A percentile compares a stretch with the other conserved stretches of the same genome.
Conservation (phyloP, 2,113 vertebrate genomes). For the Sapayoa aenigma region DNA sequence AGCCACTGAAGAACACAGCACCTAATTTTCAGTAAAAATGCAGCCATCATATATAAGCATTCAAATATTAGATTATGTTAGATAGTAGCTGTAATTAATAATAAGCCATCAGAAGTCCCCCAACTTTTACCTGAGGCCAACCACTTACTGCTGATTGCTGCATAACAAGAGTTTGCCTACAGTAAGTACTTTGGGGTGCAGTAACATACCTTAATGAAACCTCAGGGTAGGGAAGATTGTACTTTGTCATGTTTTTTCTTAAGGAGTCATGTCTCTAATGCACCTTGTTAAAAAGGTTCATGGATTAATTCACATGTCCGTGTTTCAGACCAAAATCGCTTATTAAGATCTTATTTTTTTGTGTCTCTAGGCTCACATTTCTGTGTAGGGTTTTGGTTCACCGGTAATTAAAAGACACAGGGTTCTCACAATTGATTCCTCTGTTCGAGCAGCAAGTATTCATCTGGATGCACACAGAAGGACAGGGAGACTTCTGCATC, state of each 20-base stretch:
- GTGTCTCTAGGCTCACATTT: neutral
- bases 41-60: neutral
- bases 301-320: neutral
- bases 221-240: neutral
- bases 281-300: neutral
- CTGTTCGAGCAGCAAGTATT: neutral
- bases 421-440: neutral
- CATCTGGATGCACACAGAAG: neutral
- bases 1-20: neutral
- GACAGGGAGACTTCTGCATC: neutral
- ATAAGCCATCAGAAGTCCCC: neutral
- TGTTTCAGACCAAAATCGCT: neutral
- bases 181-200: neutral
- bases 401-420: neutral
- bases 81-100: neutral
- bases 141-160: neutral
- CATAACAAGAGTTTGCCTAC: neutral
- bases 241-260: neutral
- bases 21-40: neutral
- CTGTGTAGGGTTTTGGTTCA: neutral
- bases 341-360: neutral
- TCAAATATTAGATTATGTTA: neutral
- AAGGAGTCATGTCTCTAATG: neutral
- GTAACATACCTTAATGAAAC: neutral
- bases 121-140: constrained; percentile 2